Evolutionary conservation across 2,888 invertebrate genomes (phyloP), one percentile per base, ranked within the genome.

Genomic region (Leptinotarsa tumamoca): DNA sequence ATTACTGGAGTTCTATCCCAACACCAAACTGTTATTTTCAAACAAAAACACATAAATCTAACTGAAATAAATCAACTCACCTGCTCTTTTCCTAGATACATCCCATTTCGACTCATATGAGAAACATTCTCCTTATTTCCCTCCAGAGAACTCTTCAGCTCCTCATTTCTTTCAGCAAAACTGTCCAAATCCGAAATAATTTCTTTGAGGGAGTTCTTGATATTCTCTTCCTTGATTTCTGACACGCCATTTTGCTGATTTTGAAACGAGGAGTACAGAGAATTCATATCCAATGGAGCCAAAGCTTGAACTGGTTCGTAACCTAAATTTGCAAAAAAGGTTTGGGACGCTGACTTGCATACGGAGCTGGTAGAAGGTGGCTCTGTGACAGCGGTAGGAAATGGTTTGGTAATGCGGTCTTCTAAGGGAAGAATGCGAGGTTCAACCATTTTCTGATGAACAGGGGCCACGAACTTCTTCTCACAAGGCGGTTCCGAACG

Each of bases 151-250:
- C 84, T 84, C 58, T 82, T 83, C 58, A 86, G 71, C 70, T 85
- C 85, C 33, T 80, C 83, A 80, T 91, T 90, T 67, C 88, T 90
- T 80, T 89, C 90, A 49, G 90, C 91, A 79, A 90, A 91, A 68
- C 88, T 89, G 85, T 92, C 92, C 83, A 92, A 90, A 87, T 92
- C 91, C 50, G 90, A 91, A 80, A 92, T 92, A 71, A 92, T 92
- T 83, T 92, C 91, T 80, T 91, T 91, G 72, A 92, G 86, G 18
- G 90, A 90, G 82, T 90, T 91, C 81, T 90, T 91, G 74, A 91
- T 90, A 81, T 88, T 90, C 79, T 90, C 91, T 83, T 91, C 90
- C 81, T 90, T 88, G 73, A 90, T 90, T 85, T 90, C 88, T 5
- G 51, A 54, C 2, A 68, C 61, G 56, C 72, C 56, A 73, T 76